These are phyloP conservation scores for Prunella strophiata DNA, from an alignment of 2,797 vertebrate genomes.

Conservation along the genomic window DNA sequence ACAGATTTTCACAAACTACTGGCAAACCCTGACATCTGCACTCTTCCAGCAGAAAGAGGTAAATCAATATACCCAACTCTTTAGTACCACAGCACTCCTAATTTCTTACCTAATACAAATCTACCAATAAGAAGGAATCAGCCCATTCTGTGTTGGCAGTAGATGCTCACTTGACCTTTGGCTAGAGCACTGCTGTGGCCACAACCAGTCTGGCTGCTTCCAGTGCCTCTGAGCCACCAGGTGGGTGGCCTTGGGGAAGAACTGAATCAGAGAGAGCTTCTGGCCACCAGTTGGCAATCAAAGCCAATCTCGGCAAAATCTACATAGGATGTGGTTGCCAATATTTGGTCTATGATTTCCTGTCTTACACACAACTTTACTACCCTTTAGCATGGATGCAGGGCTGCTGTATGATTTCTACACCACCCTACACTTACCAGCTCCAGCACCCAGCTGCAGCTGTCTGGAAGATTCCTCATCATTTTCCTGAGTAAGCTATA, in stretches of 20 bases:
- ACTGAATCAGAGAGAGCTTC: background rate
- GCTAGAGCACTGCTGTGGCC: background rate
- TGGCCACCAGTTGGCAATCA: background rate
- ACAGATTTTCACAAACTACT: background rate
- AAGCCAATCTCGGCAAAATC: background rate
- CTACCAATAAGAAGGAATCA: background rate
- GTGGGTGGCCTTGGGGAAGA: background rate
- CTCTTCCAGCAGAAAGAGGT: background rate
- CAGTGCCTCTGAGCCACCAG: background rate
- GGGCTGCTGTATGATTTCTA: background rate
- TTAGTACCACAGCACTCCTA: background rate
- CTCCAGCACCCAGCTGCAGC: background rate
- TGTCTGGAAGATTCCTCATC: background rate
- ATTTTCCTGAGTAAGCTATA: background rate
- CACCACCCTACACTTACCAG: background rate
- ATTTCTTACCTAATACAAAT: background rate
- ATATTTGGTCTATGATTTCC: background rate
- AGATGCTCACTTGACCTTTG: background rate
- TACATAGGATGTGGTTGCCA: background rate
- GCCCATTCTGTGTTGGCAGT: background rate
- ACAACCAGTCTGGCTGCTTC: background rate
- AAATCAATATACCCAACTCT: rapidly evolving
- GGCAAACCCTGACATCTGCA: background rate
- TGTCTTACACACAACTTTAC: background rate
- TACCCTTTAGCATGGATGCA: background rate